Evolutionary conservation across 35 echinoderm and acorn worm genomes (phyloP).

Genomic region (Anneissia japonica): DNA sequence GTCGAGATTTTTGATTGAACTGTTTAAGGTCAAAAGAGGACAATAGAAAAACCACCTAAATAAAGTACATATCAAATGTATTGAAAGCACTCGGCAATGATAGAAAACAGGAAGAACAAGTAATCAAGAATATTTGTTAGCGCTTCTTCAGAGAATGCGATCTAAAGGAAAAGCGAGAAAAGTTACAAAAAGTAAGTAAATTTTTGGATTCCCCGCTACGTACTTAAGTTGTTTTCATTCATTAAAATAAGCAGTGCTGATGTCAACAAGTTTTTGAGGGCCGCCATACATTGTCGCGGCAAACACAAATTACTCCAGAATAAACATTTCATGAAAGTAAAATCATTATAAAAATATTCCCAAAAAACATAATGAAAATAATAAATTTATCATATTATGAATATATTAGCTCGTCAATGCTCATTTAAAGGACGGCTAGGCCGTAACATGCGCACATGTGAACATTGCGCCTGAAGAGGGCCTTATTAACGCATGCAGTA

Average conservation of each 20-base stretch:
- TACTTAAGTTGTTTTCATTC: neutral
- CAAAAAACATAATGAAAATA: no score
- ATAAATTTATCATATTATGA: no score
- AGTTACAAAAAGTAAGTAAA: conserved; percentile 32
- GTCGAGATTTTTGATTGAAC: neutral
- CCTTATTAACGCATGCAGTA: no score
- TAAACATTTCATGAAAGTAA: no score
- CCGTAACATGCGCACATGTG: no score
- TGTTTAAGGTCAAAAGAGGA: conserved; percentile 1
- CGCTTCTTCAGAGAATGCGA: conserved; percentile 16
- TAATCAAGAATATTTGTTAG: neutral
- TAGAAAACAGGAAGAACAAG: neutral
- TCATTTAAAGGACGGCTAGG: no score
- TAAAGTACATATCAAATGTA: conserved; percentile 2
- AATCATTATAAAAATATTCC: no score
- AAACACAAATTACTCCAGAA: neutral
- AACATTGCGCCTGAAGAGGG: no score
- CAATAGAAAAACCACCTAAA: neutral
- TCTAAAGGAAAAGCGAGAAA: conserved; percentile 40
- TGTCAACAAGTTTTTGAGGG: neutral
- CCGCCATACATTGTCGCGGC: neutral
- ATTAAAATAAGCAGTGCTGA: neutral
- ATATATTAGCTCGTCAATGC: no score
- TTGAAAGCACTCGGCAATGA: neutral
- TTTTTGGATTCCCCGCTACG: conserved; percentile 9